These are phyloP conservation scores for Stenodema calcarata DNA, from an alignment of 2,888 invertebrate genomes.

Conservation along the genomic window DNA sequence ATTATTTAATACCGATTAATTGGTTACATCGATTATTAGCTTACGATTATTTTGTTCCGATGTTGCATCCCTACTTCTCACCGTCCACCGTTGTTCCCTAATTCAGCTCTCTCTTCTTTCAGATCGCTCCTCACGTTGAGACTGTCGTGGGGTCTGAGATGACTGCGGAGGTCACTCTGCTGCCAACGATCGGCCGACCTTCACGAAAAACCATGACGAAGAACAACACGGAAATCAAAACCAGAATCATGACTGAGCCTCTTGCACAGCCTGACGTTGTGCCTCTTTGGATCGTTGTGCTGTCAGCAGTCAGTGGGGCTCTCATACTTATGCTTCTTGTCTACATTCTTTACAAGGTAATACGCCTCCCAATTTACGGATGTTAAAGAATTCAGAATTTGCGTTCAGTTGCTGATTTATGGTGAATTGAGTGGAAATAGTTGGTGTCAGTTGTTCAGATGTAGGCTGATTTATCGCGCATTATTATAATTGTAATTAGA, in stretches of 20 bases:
- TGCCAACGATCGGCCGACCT: constrained; percentile 76
- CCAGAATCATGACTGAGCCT: constrained; percentile 71
- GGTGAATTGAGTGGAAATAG: no score
- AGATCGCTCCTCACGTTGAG: constrained; percentile 47
- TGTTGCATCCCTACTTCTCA: no score
- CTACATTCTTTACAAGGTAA: constrained; percentile 81
- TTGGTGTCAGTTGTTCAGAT: no score
- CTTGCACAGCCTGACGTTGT: constrained; percentile 73
- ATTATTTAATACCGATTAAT: no score
- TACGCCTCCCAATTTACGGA: no score
- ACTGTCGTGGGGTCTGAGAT: constrained; percentile 70
- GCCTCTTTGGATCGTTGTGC: constrained; percentile 85
- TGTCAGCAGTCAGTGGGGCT: constrained; percentile 83
- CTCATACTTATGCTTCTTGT: constrained; percentile 79
- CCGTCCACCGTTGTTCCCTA: not conserved
- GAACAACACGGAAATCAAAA: constrained; percentile 70
- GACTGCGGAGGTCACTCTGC: constrained; percentile 73
- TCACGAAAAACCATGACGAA: constrained; percentile 68
- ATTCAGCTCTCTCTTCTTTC: not conserved
- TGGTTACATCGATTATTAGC: no score
- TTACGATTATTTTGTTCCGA: no score
- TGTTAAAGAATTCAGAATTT: no score
- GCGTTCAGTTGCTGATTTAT: no score
- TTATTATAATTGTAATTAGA: no score
- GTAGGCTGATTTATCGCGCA: no score